A percentile compares a stretch with the other conserved stretches of the same genome.
These are phyloP conservation scores for Cheirogaleus medius DNA, from an alignment of 2,113 vertebrate species.

Conservation along the genomic window DNA sequence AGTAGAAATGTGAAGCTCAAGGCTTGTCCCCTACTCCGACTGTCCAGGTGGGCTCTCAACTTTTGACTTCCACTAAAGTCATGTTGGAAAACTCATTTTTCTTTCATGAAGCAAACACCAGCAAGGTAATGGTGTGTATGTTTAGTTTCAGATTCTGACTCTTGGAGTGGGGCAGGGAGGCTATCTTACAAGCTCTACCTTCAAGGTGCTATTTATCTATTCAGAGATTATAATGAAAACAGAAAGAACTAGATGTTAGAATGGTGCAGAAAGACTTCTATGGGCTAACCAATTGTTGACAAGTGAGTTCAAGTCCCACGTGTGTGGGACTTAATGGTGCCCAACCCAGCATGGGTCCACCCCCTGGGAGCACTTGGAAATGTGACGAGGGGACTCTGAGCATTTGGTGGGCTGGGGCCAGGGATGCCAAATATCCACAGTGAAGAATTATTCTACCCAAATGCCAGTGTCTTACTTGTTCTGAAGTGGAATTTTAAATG, in stretches of 20 bases:
- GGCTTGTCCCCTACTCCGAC: background rate
- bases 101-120: background rate
- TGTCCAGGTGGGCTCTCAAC: background rate
- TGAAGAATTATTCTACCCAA: background rate
- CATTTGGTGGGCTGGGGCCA: background rate
- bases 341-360: too few relatives aligned
- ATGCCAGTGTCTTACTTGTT: background rate
- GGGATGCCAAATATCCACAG: too few relatives aligned
- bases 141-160: background rate
- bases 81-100: background rate
- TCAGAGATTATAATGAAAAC: background rate
- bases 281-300: background rate
- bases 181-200: background rate
- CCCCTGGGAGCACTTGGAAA: rapidly evolving
- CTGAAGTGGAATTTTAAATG: background rate
- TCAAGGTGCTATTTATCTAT: background rate
- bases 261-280: background rate
- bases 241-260: background rate
- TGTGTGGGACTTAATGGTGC: background rate
- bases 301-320: background rate
- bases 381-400: background rate
- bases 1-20: background rate
- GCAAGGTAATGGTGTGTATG: background rate
- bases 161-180: background rate
- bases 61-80: background rate